phyloP scores from a whole-genome alignment of 2,797 vertebrate genomes.

The Clarias fuscus region DNA sequence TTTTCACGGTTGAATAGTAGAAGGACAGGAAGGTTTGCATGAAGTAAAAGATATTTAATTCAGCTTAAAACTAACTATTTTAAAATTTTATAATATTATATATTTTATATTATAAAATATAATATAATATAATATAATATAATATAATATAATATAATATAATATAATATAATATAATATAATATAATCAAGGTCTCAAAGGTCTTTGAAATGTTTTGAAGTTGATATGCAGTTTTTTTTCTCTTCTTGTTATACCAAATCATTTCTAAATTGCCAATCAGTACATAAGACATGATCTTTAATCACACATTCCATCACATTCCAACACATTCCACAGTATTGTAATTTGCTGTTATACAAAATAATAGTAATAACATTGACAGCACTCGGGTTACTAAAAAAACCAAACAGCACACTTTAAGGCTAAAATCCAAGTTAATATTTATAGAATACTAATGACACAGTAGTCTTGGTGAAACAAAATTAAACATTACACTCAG shows the following conservation, averaged over 20 bases:
- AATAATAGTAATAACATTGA: background rate
- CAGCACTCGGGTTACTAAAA: background rate
- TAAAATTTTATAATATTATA: too few relatives aligned
- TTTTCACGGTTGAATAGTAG: background rate
- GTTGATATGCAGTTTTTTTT: background rate
- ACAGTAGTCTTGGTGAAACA: background rate
- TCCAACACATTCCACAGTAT: too few relatives aligned
- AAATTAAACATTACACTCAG: background rate
- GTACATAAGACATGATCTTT: background rate
- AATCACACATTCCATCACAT: too few relatives aligned
- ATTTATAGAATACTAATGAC: background rate
- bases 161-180: too few relatives aligned
- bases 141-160: too few relatives aligned
- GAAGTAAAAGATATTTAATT: background rate
- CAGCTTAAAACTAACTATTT: background rate
- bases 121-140: too few relatives aligned
- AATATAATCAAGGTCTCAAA: background rate
- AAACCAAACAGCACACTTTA: background rate
- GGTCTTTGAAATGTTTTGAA: background rate
- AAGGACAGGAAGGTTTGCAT: background rate
- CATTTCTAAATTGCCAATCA: background rate
- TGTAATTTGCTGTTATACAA: background rate
- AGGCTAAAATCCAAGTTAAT: background rate
- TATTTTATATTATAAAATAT: too few relatives aligned
- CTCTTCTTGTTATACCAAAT: background rate